Base-by-base conservation (phyloP, 2,797 vertebrate genomes). In the Mastacembelus armatus region DNA sequence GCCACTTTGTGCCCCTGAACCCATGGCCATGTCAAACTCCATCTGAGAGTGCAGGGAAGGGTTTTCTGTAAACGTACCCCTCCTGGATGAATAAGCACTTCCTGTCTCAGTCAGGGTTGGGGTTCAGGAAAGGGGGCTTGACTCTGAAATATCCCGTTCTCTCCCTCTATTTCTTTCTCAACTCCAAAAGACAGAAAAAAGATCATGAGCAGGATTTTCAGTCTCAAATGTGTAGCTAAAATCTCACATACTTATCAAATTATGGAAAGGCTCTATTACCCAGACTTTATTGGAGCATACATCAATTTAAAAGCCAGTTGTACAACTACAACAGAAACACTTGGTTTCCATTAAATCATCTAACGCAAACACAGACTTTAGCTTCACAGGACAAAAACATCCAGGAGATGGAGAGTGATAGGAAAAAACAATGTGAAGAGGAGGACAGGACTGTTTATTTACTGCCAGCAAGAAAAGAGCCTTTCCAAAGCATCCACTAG, bases 261-360 rank as follows among this genome's bases (percentile, higher is more conserved):
- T 65, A 83, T 40, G 52, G 51, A 57, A 56, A 38, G 32, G 59
- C 60, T 73, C 39, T 47, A 44, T 77, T 65, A 40, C 50, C 43
- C 38, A 18, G 49, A 63, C 63, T 76, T 85, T 85, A 85, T 74
- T 80, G 50, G 63, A 38, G 71, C n/a, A 32, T 85, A 63, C 15
- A 64, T 87, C 84, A 89, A 68, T 84, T 84, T 80, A 83, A 89
- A 73, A 39, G 78, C 22, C n/a, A 43, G 36, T 56, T 78, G 70
- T 75, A 83, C 42, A 71, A 78, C 61, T 62, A 39, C 69, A 83
- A 70, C 42, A 75, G 52, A 80, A 86, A 85, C 55, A 75, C 22
- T 62, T 3, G 40, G 78, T 65, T 80, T 35, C 21, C 68, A 71
- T 79, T 87, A 83, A 89, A 90, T 84, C 81, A 82, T 5, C 56